Base-by-base conservation (phyloP, 2,797 vertebrate genomes). In the Rhinatrema bivittatum region DNA sequence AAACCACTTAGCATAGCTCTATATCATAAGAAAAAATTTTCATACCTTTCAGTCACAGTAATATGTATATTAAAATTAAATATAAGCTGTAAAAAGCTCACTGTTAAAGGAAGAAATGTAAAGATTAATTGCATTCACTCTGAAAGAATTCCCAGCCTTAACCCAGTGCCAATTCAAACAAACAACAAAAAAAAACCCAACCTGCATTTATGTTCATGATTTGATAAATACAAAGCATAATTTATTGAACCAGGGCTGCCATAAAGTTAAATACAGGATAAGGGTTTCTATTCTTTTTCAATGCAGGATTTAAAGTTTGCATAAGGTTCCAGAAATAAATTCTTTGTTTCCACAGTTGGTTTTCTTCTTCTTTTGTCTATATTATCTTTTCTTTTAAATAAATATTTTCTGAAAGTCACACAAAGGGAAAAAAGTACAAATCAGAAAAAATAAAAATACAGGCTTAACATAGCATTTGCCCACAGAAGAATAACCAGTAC, bases 101-200 rank as follows among this genome's bases (percentile, higher is more conserved):
- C 10, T 38, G 64, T 56, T 60, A 71, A 78, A 74, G 39, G 39
- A 57, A 74, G 74, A 61, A 58, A 39, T 32, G 33, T 20, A 15
- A 31, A 49, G 57, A 81, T 79, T 83, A 74, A 86, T 71, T 64
- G 51, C 39, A 68, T 56, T 44, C 66, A 76, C 55, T 83, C 78
- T 68, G 44, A 66, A 62, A 60, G 24, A 70, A 74, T 56, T 43
- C 45, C 21, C 64, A 75, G 74, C 65, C 58, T 70, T 62, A 62
- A 71, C 49, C 57, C 47, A 50, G 21, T 36, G 63, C 61, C 62
- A 74, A 63, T 62, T 62, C 46, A 50, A 55, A 53, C 55, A 46
- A 48, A 53, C 50, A 55, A 53, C 55, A 46, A 48, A 53, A 62
- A 56, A 29, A 39, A 14, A 36, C n/a, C n/a, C n/a, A n/a, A n/a